Base-by-base conservation (phyloP, 2,797 vertebrate species). In the Cichlasoma orientale region DNA sequence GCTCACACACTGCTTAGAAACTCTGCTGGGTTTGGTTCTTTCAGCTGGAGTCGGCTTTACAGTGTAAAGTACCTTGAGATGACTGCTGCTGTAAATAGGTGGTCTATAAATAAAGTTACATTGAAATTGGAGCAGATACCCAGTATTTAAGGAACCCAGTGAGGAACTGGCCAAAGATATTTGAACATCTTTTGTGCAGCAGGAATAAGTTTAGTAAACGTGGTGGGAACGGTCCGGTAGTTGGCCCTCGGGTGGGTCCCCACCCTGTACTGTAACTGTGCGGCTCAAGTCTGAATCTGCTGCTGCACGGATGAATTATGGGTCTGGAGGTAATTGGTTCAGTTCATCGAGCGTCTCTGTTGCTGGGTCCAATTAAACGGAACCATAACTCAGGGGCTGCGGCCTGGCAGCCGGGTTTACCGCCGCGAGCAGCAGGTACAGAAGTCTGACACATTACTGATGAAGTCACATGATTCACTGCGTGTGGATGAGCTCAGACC, bases 381-480 rank as follows among this genome's bases (percentile, higher is more conserved):
- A 74, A 10, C 78, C 78, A 71, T 88, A 86, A 88, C 77, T 85
- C 86, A 86, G 75, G 13, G 36, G 3, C 80, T 88, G 86, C 11
- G 84, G 86, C 80, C 78, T 85, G 86, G 84, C 86, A 85, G 74
- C 41, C 19, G 36, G n/a, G 21, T 36, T 25, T 75, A 78, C 73
- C 74, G 1, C 74, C 23, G 82, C 82, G 71, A 86, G 89, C 89
- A 70, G 82, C 82, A 82, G 84, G 78, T 84, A 79, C 27, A 56
- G 16, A 5, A 7, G 36, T 4, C 55, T 72, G 72, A 66, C 74
- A 56, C 59, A 14, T 18, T 5, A 7, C 61, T 21, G 61, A 68
- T 86, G 82, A 84, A 31, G 77, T 88, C 83, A 82, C 21, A 80
- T 82, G 83, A 87, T 44, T 87, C 56, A 79, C 70, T 2, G 79